Conservation (phyloP, 2,797 vertebrate species). For the Microcaecilia unicolor region DNA sequence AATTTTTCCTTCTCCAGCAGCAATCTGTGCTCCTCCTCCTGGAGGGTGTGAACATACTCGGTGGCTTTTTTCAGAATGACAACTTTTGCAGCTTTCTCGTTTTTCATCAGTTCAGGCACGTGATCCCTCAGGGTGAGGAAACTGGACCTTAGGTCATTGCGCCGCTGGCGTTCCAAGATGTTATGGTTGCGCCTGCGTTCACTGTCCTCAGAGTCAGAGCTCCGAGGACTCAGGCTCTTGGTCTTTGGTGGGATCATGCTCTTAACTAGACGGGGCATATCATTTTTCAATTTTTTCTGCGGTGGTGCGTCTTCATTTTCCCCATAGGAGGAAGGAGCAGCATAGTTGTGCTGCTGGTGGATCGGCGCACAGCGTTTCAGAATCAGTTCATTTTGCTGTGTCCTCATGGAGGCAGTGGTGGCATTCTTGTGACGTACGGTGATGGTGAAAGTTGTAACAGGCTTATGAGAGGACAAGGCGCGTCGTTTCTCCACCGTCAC, state of each 20-base stretch:
- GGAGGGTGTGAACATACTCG: slow-evolving; percentile 83
- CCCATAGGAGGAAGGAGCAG: slow-evolving; percentile 85
- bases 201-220: slow-evolving; percentile 93
- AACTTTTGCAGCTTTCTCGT: slow-evolving; percentile 95
- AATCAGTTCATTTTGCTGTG: slow-evolving; percentile 70
- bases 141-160: slow-evolving; percentile 93
- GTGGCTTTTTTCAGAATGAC: slow-evolving; percentile 96
- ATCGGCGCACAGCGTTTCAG: slow-evolving; percentile 80
- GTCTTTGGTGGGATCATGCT: slow-evolving; percentile 43
- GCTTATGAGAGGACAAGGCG: slow-evolving; percentile 57
- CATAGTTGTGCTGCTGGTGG: slow-evolving; percentile 97
- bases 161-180: slow-evolving; percentile 91
- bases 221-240: slow-evolving; percentile 65
- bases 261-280: slow-evolving; percentile 58
- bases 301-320: slow-evolving; percentile 73
- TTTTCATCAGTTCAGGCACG: slow-evolving; percentile 88
- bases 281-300: slow-evolving; percentile 74
- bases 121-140: slow-evolving; percentile 92
- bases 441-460: slow-evolving; percentile 68
- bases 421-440: slow-evolving; percentile 66
- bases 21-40: slow-evolving; percentile 75
- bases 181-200: slow-evolving; percentile 95
- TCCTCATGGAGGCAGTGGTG: slow-evolving; percentile 40
- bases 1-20: slow-evolving; percentile 83
- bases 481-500: slow-evolving; percentile 93